Evolutionary conservation across 2,113 vertebrate genomes (phyloP), one percentile per base, ranked within the genome.

Genomic region (Phyllostomus hastatus): DNA sequence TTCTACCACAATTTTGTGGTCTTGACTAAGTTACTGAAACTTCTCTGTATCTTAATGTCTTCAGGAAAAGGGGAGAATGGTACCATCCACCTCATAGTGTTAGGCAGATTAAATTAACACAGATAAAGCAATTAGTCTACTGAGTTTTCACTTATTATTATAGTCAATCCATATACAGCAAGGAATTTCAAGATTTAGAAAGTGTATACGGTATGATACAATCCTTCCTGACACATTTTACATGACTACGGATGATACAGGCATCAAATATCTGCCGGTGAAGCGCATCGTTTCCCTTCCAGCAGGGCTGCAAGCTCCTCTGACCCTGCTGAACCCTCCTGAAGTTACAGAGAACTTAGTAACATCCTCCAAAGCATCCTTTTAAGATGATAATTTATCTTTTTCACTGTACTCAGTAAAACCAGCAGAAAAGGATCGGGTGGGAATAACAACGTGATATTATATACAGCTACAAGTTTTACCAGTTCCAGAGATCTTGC

Each of bases 301-400:
- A 52, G 31, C 85, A 88, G 66, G 15, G 5, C 2, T 59, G 12
- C 15, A 52, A 89, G 46, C 26, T 52, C 50, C 61, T 66, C 33
- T 61, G 43, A 72, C 38, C 0, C 19, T 19, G 73, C 22, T 50
- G 64, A 96, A 90, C 33, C 20, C 69, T 92, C 85, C 83, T 73
- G 57, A 97, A 97, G 88, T 95, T 96, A 43, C 31, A 80, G 95
- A 92, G 81, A 97, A 97, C 70, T 94, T 96, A 94, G 78, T 94
- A 98, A 75, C 52, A 88, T 48, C 20, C 61, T 84, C 86, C 61
- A 48, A 11, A 94, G 24, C 38, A 95, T 95, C 72, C 33, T 86
- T 98, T 98, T 95, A 98, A 97, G 95, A 90, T 95, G 80, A 76
- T 90, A 95, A 97, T 98, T 98, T 97, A 90, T 98, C 91, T 98